Evolutionary conservation across 2,888 invertebrate genomes (phyloP).

Genomic region (Diplolepis rosae): DNA sequence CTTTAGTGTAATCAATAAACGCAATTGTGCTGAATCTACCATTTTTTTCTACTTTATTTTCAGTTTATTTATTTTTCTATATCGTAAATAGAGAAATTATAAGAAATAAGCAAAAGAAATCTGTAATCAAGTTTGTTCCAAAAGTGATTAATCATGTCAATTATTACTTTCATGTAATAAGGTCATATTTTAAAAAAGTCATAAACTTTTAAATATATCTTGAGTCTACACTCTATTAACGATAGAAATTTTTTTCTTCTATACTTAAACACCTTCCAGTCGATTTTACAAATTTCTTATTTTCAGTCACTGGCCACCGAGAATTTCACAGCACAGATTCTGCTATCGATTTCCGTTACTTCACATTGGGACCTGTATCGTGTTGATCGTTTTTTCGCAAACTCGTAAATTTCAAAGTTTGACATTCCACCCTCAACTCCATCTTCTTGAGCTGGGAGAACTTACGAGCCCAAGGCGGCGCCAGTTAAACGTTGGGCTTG

Average conservation of each 20-base stretch:
- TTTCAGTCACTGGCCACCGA: neutral
- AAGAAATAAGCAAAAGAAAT: too few species aligned
- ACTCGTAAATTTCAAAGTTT: constrained; percentile 30
- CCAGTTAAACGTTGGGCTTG: neutral
- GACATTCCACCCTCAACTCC: constrained; percentile 27
- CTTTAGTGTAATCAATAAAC: constrained; percentile 23
- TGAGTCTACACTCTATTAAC: too few species aligned
- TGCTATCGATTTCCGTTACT: constrained; percentile 29
- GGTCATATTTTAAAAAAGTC: too few species aligned
- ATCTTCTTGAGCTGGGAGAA: constrained; percentile 23
- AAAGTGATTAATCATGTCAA: too few species aligned
- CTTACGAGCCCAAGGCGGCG: neutral
- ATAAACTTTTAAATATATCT: too few species aligned
- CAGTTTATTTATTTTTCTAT: constrained; percentile 4
- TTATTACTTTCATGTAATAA: too few species aligned
- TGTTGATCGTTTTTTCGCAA: neutral
- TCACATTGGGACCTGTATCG: constrained; percentile 22
- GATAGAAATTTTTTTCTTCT: too few species aligned
- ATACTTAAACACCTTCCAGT: too few species aligned
- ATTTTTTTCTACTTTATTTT: constrained; percentile 13
- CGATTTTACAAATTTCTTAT: neutral
- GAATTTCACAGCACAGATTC: neutral
- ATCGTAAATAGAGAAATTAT: too few species aligned
- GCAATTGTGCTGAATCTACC: constrained; percentile 22
- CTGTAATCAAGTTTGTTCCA: too few species aligned